phyloP scores from a whole-genome alignment of 1,140 invertebrate genomes.

The Lepidurus arcticus region DNA sequence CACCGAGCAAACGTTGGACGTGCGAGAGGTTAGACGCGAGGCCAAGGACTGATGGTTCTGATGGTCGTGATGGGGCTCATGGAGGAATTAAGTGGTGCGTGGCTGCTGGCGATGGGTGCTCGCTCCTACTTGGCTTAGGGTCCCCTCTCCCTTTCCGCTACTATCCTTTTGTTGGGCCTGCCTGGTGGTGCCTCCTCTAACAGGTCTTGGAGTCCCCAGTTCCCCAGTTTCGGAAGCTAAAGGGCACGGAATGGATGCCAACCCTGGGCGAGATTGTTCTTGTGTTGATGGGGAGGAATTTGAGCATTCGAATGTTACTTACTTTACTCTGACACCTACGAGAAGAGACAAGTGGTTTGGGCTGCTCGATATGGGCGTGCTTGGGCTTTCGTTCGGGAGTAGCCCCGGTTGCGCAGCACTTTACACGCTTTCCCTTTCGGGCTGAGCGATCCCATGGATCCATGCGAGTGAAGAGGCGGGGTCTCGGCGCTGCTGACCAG shows the following conservation, averaged over 20 bases:
- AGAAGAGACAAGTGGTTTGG: too few relatives aligned
- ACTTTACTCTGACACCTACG: too few relatives aligned
- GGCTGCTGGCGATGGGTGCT: conserved; percentile 19
- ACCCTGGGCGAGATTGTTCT: too few relatives aligned
- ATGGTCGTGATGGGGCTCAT: conserved; percentile 13
- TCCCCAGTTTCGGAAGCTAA: too few relatives aligned
- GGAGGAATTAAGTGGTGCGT: conserved; percentile 22
- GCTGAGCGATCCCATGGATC: background rate
- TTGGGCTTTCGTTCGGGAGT: too few relatives aligned
- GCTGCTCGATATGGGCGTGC: too few relatives aligned
- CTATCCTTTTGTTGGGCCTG: background rate
- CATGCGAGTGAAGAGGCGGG: background rate
- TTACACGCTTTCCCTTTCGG: background rate
- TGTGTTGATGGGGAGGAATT: too few relatives aligned
- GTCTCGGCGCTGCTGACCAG: background rate
- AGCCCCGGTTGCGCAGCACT: background rate
- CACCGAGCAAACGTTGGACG: background rate
- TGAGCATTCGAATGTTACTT: too few relatives aligned
- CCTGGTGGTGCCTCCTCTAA: too few relatives aligned
- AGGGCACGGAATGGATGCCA: too few relatives aligned
- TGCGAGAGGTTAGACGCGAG: conserved; percentile 7
- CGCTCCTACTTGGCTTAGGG: background rate
- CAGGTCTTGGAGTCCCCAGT: too few relatives aligned
- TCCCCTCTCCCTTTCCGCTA: background rate
- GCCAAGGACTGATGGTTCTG: conserved; percentile 11